These are phyloP conservation scores for Caenorhabditis sp. DNA, from an alignment of 2,888 invertebrate species.

Conservation along the genomic window DNA sequence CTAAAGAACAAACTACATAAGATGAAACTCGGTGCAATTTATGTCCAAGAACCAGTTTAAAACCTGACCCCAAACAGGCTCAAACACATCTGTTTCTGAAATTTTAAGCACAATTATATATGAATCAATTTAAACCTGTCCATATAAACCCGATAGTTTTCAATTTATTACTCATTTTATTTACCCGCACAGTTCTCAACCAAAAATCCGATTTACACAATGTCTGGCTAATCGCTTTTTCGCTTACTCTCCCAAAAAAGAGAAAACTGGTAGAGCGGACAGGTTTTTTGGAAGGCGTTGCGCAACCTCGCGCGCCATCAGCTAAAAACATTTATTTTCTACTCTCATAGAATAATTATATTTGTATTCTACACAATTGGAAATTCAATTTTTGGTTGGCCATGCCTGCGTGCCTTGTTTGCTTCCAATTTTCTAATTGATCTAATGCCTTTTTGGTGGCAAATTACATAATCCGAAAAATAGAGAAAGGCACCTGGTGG, in stretches of 20 bases:
- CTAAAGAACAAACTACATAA: too few relatives aligned
- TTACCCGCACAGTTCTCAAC: not conserved
- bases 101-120: too few relatives aligned
- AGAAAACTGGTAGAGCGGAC: not conserved
- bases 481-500: too few relatives aligned
- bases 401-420: too few relatives aligned
- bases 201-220: not conserved
- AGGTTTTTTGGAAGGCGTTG: not conserved
- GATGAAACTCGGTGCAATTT: too few relatives aligned
- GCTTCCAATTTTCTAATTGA: not conserved
- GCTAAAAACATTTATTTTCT: not conserved
- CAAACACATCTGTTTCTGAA: too few relatives aligned
- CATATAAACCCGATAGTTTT: too few relatives aligned
- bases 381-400: not conserved
- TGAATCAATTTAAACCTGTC: too few relatives aligned
- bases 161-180: not conserved
- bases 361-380: not conserved
- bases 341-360: not conserved
- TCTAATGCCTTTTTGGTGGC: not conserved
- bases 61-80: too few relatives aligned
- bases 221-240: not conserved
- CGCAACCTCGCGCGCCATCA: too few relatives aligned
- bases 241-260: not conserved
- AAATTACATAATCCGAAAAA: too few relatives aligned
- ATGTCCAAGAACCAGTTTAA: too few relatives aligned